Percentiles rank a stretch among this genome's conserved stretches.
These are phyloP conservation scores for Calliphora vomitoria DNA, from an alignment of 2,888 invertebrate genomes.

Conservation along the genomic window DNA sequence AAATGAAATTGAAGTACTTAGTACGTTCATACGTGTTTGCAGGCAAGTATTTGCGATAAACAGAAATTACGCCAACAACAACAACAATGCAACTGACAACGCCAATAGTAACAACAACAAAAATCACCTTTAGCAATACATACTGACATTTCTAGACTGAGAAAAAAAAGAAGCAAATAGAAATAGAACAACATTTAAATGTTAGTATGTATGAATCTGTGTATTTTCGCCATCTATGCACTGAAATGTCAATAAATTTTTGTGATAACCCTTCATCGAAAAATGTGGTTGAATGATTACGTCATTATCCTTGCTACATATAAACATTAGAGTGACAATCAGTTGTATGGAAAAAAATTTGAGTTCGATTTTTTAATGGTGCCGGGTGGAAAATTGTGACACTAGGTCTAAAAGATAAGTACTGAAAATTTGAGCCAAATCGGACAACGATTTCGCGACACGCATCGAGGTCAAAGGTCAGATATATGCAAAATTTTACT, in stretches of 20 bases:
- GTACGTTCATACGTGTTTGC: slow-evolving; percentile 28
- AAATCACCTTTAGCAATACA: slow-evolving; percentile 28
- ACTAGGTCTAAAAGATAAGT: too few species aligned
- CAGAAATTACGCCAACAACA: background rate
- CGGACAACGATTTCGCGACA: too few species aligned
- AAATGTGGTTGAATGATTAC: background rate
- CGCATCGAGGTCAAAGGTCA: too few species aligned
- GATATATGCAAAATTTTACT: too few species aligned
- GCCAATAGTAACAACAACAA: slow-evolving; percentile 27
- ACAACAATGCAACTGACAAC: slow-evolving; percentile 9
- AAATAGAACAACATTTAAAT: background rate
- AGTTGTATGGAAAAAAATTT: too few species aligned
- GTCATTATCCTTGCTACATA: background rate
- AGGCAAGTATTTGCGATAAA: slow-evolving; percentile 7
- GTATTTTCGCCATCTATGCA: slow-evolving; percentile 27
- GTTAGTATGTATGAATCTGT: background rate
- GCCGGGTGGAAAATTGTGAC: too few species aligned
- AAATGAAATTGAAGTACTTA: slow-evolving; percentile 27
- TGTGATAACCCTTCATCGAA: background rate
- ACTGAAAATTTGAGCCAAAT: too few species aligned
- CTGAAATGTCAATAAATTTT: slow-evolving; percentile 40
- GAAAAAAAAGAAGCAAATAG: slow-evolving; percentile 24
- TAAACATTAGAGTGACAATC: too few species aligned
- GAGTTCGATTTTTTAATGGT: too few species aligned
- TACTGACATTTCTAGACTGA: slow-evolving; percentile 49